phyloP scores from a whole-genome alignment of 2,113 vertebrate species.

The Python bivittatus region DNA sequence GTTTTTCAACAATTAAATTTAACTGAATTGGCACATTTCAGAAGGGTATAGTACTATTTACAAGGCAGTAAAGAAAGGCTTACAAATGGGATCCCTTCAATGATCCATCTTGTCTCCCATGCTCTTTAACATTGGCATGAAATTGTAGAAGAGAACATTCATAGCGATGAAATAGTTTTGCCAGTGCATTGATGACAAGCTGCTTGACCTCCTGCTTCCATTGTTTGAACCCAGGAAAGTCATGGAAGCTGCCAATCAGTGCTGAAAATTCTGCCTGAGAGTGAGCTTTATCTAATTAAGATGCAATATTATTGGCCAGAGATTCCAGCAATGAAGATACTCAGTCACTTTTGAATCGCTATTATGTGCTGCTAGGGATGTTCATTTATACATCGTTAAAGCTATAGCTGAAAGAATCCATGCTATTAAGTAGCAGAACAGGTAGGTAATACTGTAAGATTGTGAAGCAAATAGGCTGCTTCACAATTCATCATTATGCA shows the following conservation, averaged over 20 bases:
- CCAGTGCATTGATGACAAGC: background rate
- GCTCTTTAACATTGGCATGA: background rate
- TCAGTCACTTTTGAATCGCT: background rate
- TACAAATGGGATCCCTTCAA: background rate
- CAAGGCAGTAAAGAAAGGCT: background rate
- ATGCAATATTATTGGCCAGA: background rate
- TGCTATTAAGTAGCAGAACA: background rate
- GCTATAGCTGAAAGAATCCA: background rate
- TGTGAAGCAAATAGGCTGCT: background rate
- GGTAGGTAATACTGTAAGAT: background rate
- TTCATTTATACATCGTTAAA: background rate
- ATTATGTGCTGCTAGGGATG: background rate
- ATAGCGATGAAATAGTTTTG: background rate
- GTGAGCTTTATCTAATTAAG: background rate
- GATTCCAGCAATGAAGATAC: background rate
- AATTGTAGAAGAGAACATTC: background rate
- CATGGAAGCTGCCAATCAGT: background rate
- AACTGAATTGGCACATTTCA: background rate
- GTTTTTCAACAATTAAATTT: background rate
- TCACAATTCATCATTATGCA: background rate
- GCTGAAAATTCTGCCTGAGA: background rate
- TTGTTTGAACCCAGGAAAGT: background rate
- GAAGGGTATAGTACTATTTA: background rate
- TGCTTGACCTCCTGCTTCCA: background rate
- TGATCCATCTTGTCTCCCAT: background rate